phyloP scores from a whole-genome alignment of 2,113 vertebrate genomes.

The Gila orcuttii region DNA sequence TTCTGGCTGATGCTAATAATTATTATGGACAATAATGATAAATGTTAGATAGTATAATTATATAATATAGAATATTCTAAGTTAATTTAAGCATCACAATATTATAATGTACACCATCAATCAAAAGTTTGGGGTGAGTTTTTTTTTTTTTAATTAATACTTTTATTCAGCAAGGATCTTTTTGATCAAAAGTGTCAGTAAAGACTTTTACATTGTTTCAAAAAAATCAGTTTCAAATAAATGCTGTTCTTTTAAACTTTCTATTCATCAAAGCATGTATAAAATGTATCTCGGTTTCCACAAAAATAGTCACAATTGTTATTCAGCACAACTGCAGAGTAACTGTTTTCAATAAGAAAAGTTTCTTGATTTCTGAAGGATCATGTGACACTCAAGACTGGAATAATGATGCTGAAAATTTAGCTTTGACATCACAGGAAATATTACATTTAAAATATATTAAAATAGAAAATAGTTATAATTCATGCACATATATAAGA shows the following conservation, averaged over 20 bases:
- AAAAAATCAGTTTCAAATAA: too few species aligned
- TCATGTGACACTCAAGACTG: not conserved
- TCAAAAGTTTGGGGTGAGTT: not conserved
- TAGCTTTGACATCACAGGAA: not conserved
- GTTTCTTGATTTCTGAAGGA: not conserved
- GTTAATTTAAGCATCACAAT: not conserved
- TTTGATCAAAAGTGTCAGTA: too few species aligned
- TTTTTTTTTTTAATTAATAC: not conserved
- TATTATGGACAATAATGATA: not conserved
- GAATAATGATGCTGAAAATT: not conserved
- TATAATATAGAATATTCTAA: not conserved
- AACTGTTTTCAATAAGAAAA: not conserved
- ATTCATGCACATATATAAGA: not conserved
- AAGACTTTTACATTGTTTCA: too few species aligned
- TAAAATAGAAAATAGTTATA: not conserved
- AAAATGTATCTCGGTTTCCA: not conserved
- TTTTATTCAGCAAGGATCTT: not conserved
- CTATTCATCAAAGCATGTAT: not conserved
- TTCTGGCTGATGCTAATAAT: not conserved
- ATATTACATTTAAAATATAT: not conserved
- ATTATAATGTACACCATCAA: not conserved
- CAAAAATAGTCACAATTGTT: not conserved
- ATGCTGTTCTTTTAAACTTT: not conserved
- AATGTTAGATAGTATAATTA: not conserved
- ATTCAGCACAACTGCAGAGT: not conserved